Conservation (phyloP, 2,797 vertebrate species). For the Sebastes matsubarae region DNA sequence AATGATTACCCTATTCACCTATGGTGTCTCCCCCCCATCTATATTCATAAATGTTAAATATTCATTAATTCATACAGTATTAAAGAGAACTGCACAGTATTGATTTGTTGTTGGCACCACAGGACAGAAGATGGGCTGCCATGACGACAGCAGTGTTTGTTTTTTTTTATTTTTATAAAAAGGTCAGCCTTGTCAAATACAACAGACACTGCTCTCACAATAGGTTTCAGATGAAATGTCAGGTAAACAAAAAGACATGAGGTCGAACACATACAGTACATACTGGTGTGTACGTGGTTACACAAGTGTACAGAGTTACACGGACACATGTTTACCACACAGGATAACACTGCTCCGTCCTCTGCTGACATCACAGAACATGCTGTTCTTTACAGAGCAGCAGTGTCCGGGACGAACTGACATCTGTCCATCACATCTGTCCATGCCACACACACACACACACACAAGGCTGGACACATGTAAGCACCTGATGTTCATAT, state of each 20-base stretch:
- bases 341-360: slow-evolving; percentile 28
- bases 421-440: slow-evolving; percentile 74
- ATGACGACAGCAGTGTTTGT: not conserved
- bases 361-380: slow-evolving; percentile 48
- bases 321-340: not conserved
- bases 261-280: not conserved
- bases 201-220: slow-evolving; percentile 11
- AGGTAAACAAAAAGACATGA: not conserved
- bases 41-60: slow-evolving; percentile 13
- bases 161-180: slow-evolving; percentile 15
- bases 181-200: slow-evolving; percentile 55
- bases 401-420: slow-evolving; percentile 23
- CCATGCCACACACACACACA: slow-evolving; percentile 9
- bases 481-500: slow-evolving; percentile 11
- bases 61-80: slow-evolving; percentile 7
- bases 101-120: slow-evolving; percentile 22
- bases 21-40: not conserved
- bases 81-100: slow-evolving; percentile 2
- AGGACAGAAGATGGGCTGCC: not conserved
- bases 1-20: too few relatives aligned
- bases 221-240: slow-evolving; percentile 24
- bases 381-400: slow-evolving; percentile 46
- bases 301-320: slow-evolving; percentile 3
- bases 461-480: slow-evolving; percentile 14
- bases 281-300: slow-evolving; percentile 1